Conservation (phyloP, 64 coral and sea anemone genomes). For the Trachythela sp. region DNA sequence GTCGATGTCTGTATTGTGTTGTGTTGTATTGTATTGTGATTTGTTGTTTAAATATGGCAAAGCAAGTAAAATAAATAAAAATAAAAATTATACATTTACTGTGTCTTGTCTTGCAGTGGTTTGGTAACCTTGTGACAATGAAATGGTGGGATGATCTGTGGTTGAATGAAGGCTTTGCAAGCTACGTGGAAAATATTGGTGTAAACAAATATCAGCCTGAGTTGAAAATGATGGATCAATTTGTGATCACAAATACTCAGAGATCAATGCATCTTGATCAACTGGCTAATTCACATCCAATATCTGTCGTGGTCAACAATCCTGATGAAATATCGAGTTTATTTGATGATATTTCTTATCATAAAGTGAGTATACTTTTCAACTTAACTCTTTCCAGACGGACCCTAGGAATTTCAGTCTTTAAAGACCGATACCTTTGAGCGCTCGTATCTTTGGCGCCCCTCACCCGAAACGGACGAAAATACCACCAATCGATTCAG, state of each 20-base stretch:
- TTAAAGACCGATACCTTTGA: no score
- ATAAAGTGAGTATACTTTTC: conserved; percentile 41
- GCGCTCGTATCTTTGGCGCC: no score
- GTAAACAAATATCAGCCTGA: conserved; percentile 26
- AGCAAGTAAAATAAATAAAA: no score
- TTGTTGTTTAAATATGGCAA: no score
- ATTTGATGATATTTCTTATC: conserved; percentile 60
- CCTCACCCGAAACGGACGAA: no score
- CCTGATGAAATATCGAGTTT: conserved; percentile 50
- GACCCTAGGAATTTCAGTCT: no score
- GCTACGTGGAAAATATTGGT: conserved; percentile 48
- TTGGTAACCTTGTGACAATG: conserved; percentile 80
- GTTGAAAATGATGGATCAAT: conserved; percentile 64
- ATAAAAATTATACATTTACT: no score
- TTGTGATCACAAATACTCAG: conserved; percentile 33
- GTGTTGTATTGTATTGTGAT: no score
- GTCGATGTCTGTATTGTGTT: no score
- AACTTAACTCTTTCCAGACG: no score
- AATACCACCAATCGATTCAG: no score
- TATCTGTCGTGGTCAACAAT: conserved; percentile 48
- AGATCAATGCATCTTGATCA: conserved; percentile 50
- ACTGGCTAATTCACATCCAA: conserved; percentile 52
- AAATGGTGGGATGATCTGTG: conserved; percentile 92
- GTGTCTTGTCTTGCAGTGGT: conserved; percentile 75
- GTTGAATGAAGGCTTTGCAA: conserved; percentile 88